A percentile compares a stretch with the other conserved stretches of the same genome.
These are phyloP conservation scores for Hydrophis major DNA, from an alignment of 2,797 vertebrate species.

Conservation along the genomic window DNA sequence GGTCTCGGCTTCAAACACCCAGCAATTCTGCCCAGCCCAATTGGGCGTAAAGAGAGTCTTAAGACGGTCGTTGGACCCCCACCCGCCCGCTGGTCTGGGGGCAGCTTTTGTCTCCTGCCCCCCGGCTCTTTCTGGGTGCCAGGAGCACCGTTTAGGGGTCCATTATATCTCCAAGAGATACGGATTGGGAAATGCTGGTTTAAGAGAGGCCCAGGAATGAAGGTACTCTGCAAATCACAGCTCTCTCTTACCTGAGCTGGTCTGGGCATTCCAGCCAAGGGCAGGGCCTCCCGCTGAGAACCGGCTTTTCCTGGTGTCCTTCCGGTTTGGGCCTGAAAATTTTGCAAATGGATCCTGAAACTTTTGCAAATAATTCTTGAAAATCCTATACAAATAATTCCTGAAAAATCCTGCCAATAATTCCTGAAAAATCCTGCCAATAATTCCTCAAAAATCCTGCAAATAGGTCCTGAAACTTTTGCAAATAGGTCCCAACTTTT, in stretches of 20 bases:
- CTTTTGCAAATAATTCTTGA: background rate
- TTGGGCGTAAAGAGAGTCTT: background rate
- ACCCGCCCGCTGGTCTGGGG: background rate
- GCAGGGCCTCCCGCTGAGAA: slow-evolving; percentile 41
- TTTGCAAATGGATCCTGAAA: slow-evolving; percentile 66
- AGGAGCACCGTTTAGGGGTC: background rate
- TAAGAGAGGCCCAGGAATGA: fast-evolving
- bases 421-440: slow-evolving; percentile 56
- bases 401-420: too few relatives aligned
- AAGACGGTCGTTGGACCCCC: background rate
- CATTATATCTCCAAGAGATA: background rate
- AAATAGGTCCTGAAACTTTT: fast-evolving
- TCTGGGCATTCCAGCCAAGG: background rate
- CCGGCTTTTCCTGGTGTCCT: slow-evolving; percentile 77
- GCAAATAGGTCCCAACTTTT: background rate
- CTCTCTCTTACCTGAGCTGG: background rate
- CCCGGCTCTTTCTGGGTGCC: background rate
- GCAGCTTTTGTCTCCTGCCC: background rate
- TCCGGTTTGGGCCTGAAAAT: slow-evolving; percentile 76
- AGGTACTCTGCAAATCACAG: fast-evolving
- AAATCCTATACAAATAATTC: background rate
- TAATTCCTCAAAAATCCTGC: too few relatives aligned
- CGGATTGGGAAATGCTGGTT: background rate
- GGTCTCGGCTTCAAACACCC: fast-evolving
- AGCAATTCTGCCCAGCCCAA: background rate